Evolutionary conservation across 1,140 invertebrate genomes (phyloP).

Genomic region (Drosophila carrolli): DNA sequence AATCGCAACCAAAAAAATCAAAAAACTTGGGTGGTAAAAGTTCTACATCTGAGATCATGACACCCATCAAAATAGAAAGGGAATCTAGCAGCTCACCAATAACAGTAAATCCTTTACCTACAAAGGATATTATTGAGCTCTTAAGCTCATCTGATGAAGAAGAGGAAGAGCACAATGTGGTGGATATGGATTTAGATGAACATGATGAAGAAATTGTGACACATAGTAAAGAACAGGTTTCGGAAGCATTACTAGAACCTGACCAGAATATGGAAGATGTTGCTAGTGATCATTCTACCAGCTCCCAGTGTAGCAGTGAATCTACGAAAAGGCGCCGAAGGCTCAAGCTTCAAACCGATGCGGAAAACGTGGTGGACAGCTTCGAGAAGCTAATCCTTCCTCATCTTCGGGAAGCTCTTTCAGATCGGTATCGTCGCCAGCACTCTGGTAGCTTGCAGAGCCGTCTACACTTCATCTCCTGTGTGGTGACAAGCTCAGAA

Average conservation of each 20-base stretch:
- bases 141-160: slow-evolving; percentile 52
- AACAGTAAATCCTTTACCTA: too few relatives aligned
- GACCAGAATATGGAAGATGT: neutral
- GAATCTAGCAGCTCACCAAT: slow-evolving; percentile 6
- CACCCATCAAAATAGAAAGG: slow-evolving; percentile 2
- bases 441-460: slow-evolving; percentile 40
- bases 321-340: slow-evolving; percentile 41
- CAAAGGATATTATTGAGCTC: slow-evolving; percentile 35
- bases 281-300: slow-evolving; percentile 30
- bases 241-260: neutral
- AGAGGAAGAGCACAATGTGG: neutral
- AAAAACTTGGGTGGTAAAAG: neutral
- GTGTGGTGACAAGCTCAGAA: slow-evolving; percentile 68
- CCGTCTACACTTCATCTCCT: slow-evolving; percentile 71
- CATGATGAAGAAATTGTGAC: neutral
- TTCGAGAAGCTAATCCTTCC: slow-evolving; percentile 77
- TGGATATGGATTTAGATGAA: slow-evolving; percentile 29
- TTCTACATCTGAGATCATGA: neutral
- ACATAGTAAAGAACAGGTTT: neutral
- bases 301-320: slow-evolving; percentile 28
- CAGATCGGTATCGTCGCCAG: slow-evolving; percentile 50
- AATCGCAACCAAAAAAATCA: neutral
- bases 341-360: slow-evolving; percentile 49
- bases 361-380: slow-evolving; percentile 60
- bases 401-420: slow-evolving; percentile 46